phyloP scores from a whole-genome alignment of 2,888 invertebrate species.

The Petrolisthes manimaculis region DNA sequence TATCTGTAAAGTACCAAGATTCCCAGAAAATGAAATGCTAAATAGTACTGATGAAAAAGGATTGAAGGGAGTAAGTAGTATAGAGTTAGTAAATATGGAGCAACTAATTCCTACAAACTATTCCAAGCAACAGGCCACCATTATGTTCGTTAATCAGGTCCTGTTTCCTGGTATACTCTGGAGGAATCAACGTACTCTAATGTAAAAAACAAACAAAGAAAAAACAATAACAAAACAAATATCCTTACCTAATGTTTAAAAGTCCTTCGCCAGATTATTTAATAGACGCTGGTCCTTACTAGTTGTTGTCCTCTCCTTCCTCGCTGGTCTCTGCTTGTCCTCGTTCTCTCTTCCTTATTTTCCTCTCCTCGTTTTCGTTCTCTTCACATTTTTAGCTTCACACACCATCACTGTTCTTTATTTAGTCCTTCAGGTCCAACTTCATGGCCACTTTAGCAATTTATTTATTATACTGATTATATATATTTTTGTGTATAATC shows the following conservation, averaged over 20 bases:
- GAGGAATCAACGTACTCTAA: too few species aligned
- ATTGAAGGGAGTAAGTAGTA: too few species aligned
- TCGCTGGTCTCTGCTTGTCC: not conserved
- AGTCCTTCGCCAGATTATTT: not conserved
- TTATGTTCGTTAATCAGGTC: too few species aligned
- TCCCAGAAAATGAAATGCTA: too few species aligned
- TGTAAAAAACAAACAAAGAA: too few species aligned
- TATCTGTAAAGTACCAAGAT: too few species aligned
- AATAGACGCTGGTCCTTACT: not conserved
- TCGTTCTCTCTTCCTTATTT: not conserved
- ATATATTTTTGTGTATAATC: not conserved
- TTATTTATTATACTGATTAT: not conserved
- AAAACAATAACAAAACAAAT: not conserved
- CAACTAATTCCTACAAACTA: too few species aligned
- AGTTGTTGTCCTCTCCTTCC: not conserved
- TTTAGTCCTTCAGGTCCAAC: not conserved
- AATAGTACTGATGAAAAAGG: too few species aligned
- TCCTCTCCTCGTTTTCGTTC: not conserved
- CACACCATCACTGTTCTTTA: not conserved
- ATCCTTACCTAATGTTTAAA: not conserved
- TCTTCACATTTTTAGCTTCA: not conserved
- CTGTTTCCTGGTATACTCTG: too few species aligned
- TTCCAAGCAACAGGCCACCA: too few species aligned
- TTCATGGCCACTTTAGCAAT: not conserved
- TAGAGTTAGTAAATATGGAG: too few species aligned